Evolutionary conservation across 2,888 invertebrate species (phyloP).

Genomic region (Machimus atricapillus): DNA sequence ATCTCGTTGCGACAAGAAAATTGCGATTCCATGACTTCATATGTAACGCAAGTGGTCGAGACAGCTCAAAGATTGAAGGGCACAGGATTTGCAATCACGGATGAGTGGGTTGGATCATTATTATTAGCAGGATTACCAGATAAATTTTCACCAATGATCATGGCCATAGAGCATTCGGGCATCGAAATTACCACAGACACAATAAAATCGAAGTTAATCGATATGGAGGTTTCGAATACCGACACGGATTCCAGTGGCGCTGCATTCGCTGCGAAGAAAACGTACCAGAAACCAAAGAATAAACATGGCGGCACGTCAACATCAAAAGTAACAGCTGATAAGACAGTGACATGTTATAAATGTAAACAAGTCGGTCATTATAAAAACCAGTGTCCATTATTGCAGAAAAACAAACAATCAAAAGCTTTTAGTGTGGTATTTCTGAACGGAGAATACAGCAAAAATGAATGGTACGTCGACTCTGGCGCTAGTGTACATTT

Average conservation of each 20-base stretch:
- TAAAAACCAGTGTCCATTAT: not conserved
- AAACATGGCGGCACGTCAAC: not conserved
- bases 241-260: not conserved
- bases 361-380: not conserved
- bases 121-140: not conserved
- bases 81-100: not conserved
- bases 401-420: not conserved
- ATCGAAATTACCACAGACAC: not conserved
- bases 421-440: constrained; percentile 48
- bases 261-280: not conserved
- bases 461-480: constrained; percentile 51
- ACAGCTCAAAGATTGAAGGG: not conserved
- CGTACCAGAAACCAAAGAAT: not conserved
- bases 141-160: not conserved
- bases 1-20: not conserved
- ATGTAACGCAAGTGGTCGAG: not conserved
- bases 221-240: not conserved
- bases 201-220: not conserved
- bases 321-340: not conserved
- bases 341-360: not conserved
- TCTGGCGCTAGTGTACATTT: constrained; percentile 51
- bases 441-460: constrained; percentile 48
- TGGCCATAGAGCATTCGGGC: not conserved
- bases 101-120: not conserved
- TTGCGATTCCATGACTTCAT: not conserved